Base-by-base conservation (phyloP, 1,140 invertebrate species). In the Oryzaephilus surinamensis region DNA sequence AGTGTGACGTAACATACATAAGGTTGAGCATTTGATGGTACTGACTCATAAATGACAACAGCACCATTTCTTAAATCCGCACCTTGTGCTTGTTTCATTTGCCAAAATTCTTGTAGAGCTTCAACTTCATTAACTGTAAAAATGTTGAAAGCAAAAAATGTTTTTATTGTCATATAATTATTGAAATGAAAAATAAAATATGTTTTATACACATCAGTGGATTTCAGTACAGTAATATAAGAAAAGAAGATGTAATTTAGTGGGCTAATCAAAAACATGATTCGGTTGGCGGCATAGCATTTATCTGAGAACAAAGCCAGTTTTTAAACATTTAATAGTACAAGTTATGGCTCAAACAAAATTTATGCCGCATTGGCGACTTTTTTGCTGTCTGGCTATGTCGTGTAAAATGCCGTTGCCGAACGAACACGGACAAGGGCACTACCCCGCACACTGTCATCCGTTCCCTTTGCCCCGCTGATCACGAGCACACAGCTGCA, bases 51-150 rank as follows among this genome's bases (percentile, higher is more conserved):
- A 55, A 93, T 92, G 38, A 96, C 89, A 43, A 94, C 73, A 3
- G 89, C 89, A 15, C 87, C 88, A 56, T 89, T 91, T 52, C 85
- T 78, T 18, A 92, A 66, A 54, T 91, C 86, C 4, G 82, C 80
- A n/a, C 86, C 79, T 46, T 88, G 66, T 18, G 82, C 77, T 54
- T 86, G 83, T 65, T 96, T 95, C 86, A 94, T 90, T 67, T 94
- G 89, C 91, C 91, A 96, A 64, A 96, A 96, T 67, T 94, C 90
- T 65, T 95, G 90, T 16, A 96, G 67, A 6, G 90, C 90, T 66
- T 95, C 90, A 16, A 95, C 89, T 7, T 95, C 90, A 67, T 96
- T 93, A 42, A 94, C 89, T 84, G 65, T 43, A 68, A 71, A 61
- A 12, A 6, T 13, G 12, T 24, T 24, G 23, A 24, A 24, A 24